Percentiles rank a stretch among this genome's conserved stretches.
phyloP scores from a whole-genome alignment of 30 jellyfish, hydroid and myxozoan species.

The Chrysaora quinquecirrha region DNA sequence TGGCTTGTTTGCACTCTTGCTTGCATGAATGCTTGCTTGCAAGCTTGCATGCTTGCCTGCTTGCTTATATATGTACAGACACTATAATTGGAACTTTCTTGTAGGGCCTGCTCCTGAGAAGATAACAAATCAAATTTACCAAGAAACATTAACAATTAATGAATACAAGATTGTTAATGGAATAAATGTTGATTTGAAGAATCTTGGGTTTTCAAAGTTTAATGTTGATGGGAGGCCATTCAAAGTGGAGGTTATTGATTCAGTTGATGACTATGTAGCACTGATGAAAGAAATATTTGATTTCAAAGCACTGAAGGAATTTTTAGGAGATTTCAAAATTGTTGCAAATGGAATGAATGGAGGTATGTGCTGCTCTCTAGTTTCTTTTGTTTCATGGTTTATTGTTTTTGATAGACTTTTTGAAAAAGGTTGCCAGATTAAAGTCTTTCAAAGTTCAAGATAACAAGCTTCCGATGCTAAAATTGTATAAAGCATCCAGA shows the following conservation, averaged over 20 bases:
- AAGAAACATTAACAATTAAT: constrained; percentile 41
- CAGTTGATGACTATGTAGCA: constrained; percentile 85
- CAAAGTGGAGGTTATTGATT: constrained; percentile 74
- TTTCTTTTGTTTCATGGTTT: background rate
- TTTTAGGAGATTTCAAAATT: constrained; percentile 42
- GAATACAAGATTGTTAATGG: constrained; percentile 57
- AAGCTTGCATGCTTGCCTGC: no score
- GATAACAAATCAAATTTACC: constrained; percentile 62
- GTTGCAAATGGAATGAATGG: constrained; percentile 91
- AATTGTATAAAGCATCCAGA: no score
- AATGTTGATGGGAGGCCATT: constrained; percentile 56
- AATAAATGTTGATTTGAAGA: constrained; percentile 47
- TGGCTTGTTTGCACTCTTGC: no score
- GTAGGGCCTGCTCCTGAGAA: constrained; percentile 94
- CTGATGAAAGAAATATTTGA: constrained; percentile 80
- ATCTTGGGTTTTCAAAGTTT: constrained; percentile 31
- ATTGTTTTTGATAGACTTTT: no score
- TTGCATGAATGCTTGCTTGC: no score
- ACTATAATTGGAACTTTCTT: background rate
- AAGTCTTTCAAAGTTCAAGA: no score
- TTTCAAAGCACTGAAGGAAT: constrained; percentile 58
- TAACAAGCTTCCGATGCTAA: no score
- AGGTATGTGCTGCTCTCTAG: constrained; percentile 46
- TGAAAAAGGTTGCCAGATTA: no score
- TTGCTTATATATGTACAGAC: no score